These are phyloP conservation scores for Pseudomugil tenellus DNA, from an alignment of 2,797 vertebrate species.

Conservation along the genomic window DNA sequence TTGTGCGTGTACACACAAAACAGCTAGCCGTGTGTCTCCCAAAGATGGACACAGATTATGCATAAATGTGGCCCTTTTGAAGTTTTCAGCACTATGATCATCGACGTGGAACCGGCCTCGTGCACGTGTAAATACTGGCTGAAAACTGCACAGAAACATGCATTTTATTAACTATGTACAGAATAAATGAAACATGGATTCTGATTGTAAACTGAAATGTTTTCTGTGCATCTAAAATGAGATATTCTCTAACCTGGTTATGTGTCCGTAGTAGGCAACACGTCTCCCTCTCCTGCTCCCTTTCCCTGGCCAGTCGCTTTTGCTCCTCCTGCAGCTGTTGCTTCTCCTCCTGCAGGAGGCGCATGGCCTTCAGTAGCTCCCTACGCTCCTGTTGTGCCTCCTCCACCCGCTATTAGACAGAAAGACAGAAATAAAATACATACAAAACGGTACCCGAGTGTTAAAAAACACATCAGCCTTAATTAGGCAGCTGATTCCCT, in stretches of 20 bases:
- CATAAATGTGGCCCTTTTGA: conserved; percentile 72
- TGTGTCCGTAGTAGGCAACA: conserved; percentile 87
- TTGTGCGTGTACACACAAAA: conserved; percentile 8
- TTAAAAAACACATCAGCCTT: neutral
- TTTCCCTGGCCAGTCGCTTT: conserved; percentile 87
- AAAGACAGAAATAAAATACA: neutral
- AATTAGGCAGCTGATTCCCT: neutral
- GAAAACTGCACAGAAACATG: conserved; percentile 36
- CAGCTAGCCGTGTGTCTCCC: conserved; percentile 43
- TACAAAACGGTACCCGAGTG: neutral
- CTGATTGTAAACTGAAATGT: neutral
- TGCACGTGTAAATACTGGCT: conserved; percentile 46
- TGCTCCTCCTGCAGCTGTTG: conserved; percentile 90
- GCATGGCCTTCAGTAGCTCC: conserved; percentile 89
- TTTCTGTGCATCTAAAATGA: neutral
- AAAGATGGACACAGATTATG: conserved; percentile 65
- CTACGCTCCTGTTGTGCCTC: conserved; percentile 94
- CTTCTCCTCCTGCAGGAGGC: conserved; percentile 91
- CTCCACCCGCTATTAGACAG: conserved; percentile 88
- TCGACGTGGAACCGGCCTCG: conserved; percentile 65
- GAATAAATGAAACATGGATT: conserved; percentile 11
- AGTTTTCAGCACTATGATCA: conserved; percentile 78
- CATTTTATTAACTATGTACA: conserved; percentile 16
- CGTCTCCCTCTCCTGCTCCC: conserved; percentile 88
- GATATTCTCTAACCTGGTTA: conserved; percentile 85